phyloP scores from a whole-genome alignment of 1,140 invertebrate species.

The Drosophila punjabiensis region DNA sequence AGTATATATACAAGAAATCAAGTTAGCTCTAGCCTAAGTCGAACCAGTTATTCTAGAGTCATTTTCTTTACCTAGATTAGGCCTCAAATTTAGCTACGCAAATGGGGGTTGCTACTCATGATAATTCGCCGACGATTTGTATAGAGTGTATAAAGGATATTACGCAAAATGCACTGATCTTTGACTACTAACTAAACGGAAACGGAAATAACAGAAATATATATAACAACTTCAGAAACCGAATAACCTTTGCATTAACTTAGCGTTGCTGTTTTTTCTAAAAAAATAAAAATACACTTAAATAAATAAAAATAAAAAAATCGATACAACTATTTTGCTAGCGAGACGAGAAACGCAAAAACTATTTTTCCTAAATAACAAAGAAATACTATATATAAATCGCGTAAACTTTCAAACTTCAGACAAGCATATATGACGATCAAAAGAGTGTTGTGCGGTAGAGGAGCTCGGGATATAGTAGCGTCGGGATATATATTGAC shows the following conservation, averaged over 20 bases:
- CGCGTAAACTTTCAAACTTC: slow-evolving; percentile 47
- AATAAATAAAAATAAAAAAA: slow-evolving; percentile 18
- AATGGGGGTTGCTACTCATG: slow-evolving; percentile 47
- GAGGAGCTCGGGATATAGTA: slow-evolving; percentile 22
- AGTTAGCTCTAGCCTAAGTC: slow-evolving; percentile 56
- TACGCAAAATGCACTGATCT: slow-evolving; percentile 65
- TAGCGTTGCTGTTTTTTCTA: slow-evolving; percentile 65
- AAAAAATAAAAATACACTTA: neutral
- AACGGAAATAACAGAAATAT: slow-evolving; percentile 21
- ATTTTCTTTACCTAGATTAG: slow-evolving; percentile 68
- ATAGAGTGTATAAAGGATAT: slow-evolving; percentile 60
- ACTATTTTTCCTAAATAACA: slow-evolving; percentile 70
- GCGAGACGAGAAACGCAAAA: slow-evolving; percentile 33
- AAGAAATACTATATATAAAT: slow-evolving; percentile 28
- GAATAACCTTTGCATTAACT: slow-evolving; percentile 49
- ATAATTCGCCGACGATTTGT: slow-evolving; percentile 56
- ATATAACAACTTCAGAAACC: slow-evolving; percentile 14
- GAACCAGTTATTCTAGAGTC: slow-evolving; percentile 63
- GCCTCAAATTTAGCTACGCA: slow-evolving; percentile 62
- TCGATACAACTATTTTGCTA: slow-evolving; percentile 68
- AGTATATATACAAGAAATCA: slow-evolving; percentile 16
- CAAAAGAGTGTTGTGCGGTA: slow-evolving; percentile 67
- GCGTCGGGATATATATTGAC: neutral
- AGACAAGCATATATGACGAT: slow-evolving; percentile 69
- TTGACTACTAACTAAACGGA: slow-evolving; percentile 46